A percentile compares a stretch with the other conserved stretches of the same genome.
Evolutionary conservation across 1,140 invertebrate genomes (phyloP).

Genomic region (Nomia melanderi): DNA sequence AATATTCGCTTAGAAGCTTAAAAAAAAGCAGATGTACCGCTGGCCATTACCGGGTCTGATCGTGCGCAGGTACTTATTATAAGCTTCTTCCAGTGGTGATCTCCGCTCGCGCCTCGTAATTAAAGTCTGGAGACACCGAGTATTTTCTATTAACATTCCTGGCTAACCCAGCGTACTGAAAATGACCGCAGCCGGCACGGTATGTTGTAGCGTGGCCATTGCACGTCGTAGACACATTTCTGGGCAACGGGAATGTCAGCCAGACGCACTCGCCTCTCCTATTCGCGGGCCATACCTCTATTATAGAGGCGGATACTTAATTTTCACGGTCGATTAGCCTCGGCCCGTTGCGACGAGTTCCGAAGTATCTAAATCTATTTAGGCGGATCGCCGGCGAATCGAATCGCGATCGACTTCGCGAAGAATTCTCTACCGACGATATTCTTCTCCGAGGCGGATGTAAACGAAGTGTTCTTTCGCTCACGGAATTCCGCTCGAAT

Average conservation of each 20-base stretch:
- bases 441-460: neutral
- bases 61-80: neutral
- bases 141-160: conserved; percentile 80
- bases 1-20: too few relatives aligned
- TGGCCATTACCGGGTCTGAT: neutral
- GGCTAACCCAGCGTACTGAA: conserved; percentile 73
- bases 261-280: conserved; percentile 20
- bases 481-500: neutral
- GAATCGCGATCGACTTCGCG: neutral
- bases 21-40: too few relatives aligned
- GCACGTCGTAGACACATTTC: conserved; percentile 55
- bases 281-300: conserved; percentile 23
- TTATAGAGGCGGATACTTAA: conserved; percentile 39
- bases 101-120: conserved; percentile 69
- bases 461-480: too few relatives aligned
- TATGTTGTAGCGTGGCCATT: conserved; percentile 57
- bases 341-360: conserved; percentile 1
- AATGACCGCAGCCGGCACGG: conserved; percentile 74
- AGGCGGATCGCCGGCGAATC: neutral
- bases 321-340: conserved; percentile 42
- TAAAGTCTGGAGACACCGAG: conserved; percentile 74
- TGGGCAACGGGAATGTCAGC: conserved; percentile 59
- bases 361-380: conserved; percentile 39
- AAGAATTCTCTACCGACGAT: neutral
- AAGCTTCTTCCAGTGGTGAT: conserved; percentile 24